Evolutionary conservation across 2,888 invertebrate genomes (phyloP).

Genomic region (Rapana venosa): DNA sequence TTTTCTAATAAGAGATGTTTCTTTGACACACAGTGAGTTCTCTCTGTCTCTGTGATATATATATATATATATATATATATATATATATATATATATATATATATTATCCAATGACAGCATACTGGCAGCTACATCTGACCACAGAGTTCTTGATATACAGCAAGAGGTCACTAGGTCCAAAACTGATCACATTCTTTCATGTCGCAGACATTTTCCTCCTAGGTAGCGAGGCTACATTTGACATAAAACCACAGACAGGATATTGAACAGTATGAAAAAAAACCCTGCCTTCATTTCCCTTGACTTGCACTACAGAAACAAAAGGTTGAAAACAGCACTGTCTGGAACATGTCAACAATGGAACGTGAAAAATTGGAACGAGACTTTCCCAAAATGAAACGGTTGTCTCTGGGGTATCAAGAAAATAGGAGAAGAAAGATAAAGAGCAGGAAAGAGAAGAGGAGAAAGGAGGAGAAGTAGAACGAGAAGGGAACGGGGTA

Average conservation of each 20-base stretch:
- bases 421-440: background rate
- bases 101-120: background rate
- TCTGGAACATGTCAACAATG: background rate
- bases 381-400: background rate
- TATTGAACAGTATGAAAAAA: background rate
- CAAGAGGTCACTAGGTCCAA: too few species aligned
- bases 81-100: too few species aligned
- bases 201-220: too few species aligned
- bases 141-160: too few species aligned
- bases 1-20: too few species aligned
- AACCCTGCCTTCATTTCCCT: too few species aligned
- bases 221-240: background rate
- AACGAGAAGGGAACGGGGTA: background rate
- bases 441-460: background rate
- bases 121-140: background rate
- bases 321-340: background rate
- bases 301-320: background rate
- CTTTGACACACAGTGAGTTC: too few species aligned
- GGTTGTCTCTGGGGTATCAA: background rate
- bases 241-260: background rate
- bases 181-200: too few species aligned
- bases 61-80: too few species aligned
- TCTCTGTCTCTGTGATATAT: too few species aligned
- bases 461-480: slow-evolving; percentile 1
- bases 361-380: background rate